phyloP scores from a whole-genome alignment of 2,113 vertebrate species.

The Callospermophilus lateralis region DNA sequence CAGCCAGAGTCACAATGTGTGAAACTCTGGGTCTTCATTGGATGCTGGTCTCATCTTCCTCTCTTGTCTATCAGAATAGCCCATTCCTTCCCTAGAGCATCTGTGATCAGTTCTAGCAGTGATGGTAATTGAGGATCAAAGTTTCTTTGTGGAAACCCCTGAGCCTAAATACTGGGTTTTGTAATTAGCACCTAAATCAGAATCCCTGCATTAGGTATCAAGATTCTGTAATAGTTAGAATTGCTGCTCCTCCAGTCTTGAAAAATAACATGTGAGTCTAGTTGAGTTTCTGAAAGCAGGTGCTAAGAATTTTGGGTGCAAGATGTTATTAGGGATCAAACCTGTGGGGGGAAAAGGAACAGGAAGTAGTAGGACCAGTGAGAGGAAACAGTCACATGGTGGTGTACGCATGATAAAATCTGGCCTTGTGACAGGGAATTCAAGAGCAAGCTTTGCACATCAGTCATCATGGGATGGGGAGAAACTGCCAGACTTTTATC shows the following conservation, averaged over 20 bases:
- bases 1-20: background rate
- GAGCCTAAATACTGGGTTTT: background rate
- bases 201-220: background rate
- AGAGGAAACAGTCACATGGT: background rate
- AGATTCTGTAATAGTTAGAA: background rate
- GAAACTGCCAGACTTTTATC: background rate
- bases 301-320: background rate
- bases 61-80: background rate
- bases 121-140: background rate
- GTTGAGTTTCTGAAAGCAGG: background rate
- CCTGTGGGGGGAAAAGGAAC: background rate
- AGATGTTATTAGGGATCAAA: background rate
- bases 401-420: background rate
- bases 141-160: background rate
- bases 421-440: background rate
- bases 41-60: background rate
- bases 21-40: background rate
- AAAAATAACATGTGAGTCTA: background rate
- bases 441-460: background rate
- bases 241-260: background rate
- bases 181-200: background rate
- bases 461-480: background rate
- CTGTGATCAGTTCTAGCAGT: background rate
- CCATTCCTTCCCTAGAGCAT: background rate
- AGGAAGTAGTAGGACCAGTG: background rate